These are phyloP conservation scores for Microplitis mediator DNA, from an alignment of 1,140 invertebrate genomes.

Conservation along the genomic window DNA sequence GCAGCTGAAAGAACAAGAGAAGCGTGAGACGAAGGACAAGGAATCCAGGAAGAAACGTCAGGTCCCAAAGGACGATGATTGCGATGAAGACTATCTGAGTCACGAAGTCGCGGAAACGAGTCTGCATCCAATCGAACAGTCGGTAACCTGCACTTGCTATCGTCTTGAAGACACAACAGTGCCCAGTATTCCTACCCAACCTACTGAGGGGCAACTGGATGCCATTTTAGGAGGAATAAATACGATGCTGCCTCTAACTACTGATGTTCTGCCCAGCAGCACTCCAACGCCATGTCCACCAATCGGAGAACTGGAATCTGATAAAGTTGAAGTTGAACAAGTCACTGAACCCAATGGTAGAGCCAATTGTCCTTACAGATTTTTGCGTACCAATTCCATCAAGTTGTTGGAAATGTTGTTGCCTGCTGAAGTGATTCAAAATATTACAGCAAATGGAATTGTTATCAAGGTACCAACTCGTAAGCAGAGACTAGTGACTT, in stretches of 20 bases:
- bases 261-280: too few species aligned
- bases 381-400: slow-evolving; percentile 7
- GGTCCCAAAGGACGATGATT: background rate
- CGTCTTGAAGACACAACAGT: too few species aligned
- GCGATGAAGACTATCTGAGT: too few species aligned
- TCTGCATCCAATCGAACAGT: too few species aligned
- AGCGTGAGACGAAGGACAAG: slow-evolving; percentile 21
- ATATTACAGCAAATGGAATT: slow-evolving; percentile 24
- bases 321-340: background rate
- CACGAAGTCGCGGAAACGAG: too few species aligned
- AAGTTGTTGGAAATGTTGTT: slow-evolving; percentile 28
- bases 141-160: too few species aligned
- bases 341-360: background rate
- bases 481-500: background rate
- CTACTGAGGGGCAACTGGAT: too few species aligned
- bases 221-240: too few species aligned
- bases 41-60: background rate
- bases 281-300: too few species aligned
- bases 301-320: too few species aligned
- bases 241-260: too few species aligned
- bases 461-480: slow-evolving; percentile 19
- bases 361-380: background rate
- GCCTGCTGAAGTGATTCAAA: slow-evolving; percentile 22
- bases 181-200: too few species aligned
- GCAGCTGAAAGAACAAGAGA: background rate